A percentile compares a stretch with the other conserved stretches of the same genome.
Conservation (phyloP, 2,797 vertebrate genomes). For the Anniella stebbinsi region DNA sequence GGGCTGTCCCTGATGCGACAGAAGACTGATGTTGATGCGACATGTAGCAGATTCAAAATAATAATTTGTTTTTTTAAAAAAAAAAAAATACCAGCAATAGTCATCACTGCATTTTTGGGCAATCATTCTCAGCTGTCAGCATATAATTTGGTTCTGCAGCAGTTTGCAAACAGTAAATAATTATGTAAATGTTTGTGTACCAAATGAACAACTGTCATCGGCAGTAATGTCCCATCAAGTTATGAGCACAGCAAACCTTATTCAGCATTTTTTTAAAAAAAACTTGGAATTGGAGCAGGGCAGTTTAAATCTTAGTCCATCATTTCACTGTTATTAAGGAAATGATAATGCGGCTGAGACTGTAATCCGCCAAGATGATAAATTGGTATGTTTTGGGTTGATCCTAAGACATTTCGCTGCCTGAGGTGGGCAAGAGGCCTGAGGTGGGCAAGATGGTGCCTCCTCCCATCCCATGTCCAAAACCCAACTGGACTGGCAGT, state of each 20-base stretch:
- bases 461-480: too few relatives aligned
- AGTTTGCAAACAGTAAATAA: conserved; percentile 45
- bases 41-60: conserved; percentile 37
- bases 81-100: conserved; percentile 13
- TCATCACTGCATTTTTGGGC: conserved; percentile 16
- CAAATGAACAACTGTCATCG: conserved; percentile 50
- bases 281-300: conserved; percentile 29
- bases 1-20: not conserved
- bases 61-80: conserved; percentile 23
- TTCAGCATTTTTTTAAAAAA: conserved; percentile 39
- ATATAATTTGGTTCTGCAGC: conserved; percentile 43
- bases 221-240: conserved; percentile 44
- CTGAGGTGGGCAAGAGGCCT: too few relatives aligned
- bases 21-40: conserved; percentile 2
- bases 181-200: conserved; percentile 56
- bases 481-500: too few relatives aligned
- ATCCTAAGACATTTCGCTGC: not conserved
- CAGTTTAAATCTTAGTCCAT: not conserved
- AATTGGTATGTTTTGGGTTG: not conserved
- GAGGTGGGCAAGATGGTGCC: too few relatives aligned
- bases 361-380: not conserved
- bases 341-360: not conserved
- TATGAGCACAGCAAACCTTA: conserved; percentile 55
- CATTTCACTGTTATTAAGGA: conserved; percentile 22
- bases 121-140: conserved; percentile 45